phyloP scores from a whole-genome alignment of 2,797 vertebrate species.

The Rhinella marina region DNA sequence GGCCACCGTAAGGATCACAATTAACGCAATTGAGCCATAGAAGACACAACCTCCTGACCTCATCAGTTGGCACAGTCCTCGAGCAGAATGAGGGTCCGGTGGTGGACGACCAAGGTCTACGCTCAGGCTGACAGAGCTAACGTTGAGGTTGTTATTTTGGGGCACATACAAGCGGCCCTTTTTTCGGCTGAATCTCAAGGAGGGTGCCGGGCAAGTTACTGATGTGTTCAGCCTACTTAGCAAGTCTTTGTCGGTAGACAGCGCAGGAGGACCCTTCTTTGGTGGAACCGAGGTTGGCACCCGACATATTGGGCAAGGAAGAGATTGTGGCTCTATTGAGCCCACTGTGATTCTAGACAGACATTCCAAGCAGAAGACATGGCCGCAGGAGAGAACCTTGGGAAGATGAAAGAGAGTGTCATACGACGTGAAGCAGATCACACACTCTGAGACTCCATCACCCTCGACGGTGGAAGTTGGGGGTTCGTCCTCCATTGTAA shows the following conservation, averaged over 20 bases:
- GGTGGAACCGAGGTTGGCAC: constrained; percentile 72
- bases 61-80: neutral
- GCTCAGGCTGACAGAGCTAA: constrained; percentile 65
- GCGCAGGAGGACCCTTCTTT: constrained; percentile 74
- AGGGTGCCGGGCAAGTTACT: constrained; percentile 74
- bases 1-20: constrained; percentile 25
- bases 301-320: constrained; percentile 82
- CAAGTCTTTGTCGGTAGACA: constrained; percentile 73
- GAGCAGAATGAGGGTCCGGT: neutral
- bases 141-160: constrained; percentile 62
- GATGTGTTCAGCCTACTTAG: constrained; percentile 75
- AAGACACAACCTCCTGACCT: constrained; percentile 46
- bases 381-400: constrained; percentile 79
- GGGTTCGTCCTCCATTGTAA: constrained; percentile 30
- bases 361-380: constrained; percentile 85
- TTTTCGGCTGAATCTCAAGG: constrained; percentile 77
- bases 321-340: constrained; percentile 71
- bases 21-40: constrained; percentile 47
- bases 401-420: constrained; percentile 83
- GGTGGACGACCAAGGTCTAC: constrained; percentile 73
- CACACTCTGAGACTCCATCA: constrained; percentile 71
- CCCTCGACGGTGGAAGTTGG: neutral
- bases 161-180: constrained; percentile 79
- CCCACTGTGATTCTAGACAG: constrained; percentile 81
- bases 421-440: constrained; percentile 82